Percentiles rank a stretch among this genome's conserved stretches.
These are phyloP conservation scores for Lasiommata megera DNA, from an alignment of 2,888 invertebrate species.

Conservation along the genomic window DNA sequence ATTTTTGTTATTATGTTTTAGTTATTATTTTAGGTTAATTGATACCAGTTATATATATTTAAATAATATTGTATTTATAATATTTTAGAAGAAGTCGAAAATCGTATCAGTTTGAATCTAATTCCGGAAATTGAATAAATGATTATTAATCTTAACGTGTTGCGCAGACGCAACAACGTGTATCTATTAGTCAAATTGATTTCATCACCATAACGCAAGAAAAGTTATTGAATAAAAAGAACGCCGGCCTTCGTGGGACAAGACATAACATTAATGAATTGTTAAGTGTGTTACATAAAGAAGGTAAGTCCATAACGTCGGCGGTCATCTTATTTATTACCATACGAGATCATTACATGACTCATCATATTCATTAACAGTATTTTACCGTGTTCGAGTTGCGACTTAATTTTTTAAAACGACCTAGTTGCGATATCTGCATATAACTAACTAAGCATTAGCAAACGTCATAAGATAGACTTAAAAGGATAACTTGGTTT, in stretches of 20 bases:
- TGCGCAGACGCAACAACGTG: background rate
- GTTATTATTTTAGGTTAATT: too few relatives aligned
- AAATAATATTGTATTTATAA: too few relatives aligned
- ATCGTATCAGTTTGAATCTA: too few relatives aligned
- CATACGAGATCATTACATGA: constrained; percentile 16
- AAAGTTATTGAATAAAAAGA: constrained; percentile 8
- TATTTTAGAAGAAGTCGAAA: too few relatives aligned
- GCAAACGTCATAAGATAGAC: too few relatives aligned
- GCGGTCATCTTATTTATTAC: constrained; percentile 14
- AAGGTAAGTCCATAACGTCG: constrained; percentile 1
- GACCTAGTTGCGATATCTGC: background rate
- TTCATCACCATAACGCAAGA: background rate
- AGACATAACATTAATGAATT: constrained; percentile 11
- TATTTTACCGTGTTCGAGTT: constrained; percentile 1
- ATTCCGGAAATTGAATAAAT: too few relatives aligned
- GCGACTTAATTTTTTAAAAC: background rate
- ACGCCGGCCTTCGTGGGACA: constrained; percentile 1
- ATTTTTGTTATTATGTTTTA: too few relatives aligned
- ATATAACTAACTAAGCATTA: too few relatives aligned
- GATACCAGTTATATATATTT: background rate
- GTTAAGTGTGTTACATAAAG: constrained; percentile 17
- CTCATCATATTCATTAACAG: constrained; percentile 8
- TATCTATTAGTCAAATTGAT: background rate
- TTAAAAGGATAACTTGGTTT: too few relatives aligned
- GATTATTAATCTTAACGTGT: background rate